A percentile compares a stretch with the other conserved stretches of the same genome.
Evolutionary conservation across 2,888 invertebrate species (phyloP).

Genomic region (Synergus umbraculus): DNA sequence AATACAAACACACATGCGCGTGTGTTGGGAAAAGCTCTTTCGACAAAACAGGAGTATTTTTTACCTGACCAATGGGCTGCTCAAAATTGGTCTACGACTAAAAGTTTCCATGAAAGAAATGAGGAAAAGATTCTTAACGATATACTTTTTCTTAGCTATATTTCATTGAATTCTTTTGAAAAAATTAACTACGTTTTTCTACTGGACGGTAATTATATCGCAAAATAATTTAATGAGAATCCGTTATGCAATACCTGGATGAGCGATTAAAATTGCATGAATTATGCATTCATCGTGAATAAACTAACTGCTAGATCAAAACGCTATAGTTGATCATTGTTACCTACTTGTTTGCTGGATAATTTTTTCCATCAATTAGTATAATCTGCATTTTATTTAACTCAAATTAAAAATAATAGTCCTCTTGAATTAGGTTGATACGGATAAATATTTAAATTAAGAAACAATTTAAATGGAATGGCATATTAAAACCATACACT

Average conservation of each 20-base stretch:
- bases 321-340: background rate
- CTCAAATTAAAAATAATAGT: background rate
- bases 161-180: background rate
- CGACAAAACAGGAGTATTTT: constrained; percentile 5
- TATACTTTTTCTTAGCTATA: background rate
- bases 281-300: constrained; percentile 17
- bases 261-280: constrained; percentile 18
- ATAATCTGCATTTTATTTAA: background rate
- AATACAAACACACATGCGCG: background rate
- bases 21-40: background rate
- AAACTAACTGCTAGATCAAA: background rate
- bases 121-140: background rate
- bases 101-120: constrained; percentile 46
- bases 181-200: constrained; percentile 12
- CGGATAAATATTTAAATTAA: background rate
- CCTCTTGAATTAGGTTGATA: background rate
- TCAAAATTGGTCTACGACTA: constrained; percentile 41
- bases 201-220: constrained; percentile 8
- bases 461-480: background rate
- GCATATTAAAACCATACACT: too few relatives aligned
- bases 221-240: constrained; percentile 15
- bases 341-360: too few relatives aligned
- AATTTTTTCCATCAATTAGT: background rate
- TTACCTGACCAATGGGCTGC: constrained; percentile 29
- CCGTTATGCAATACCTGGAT: constrained; percentile 15